Base-by-base conservation (phyloP, 2,888 invertebrate species). In the Abscondita cerata region DNA sequence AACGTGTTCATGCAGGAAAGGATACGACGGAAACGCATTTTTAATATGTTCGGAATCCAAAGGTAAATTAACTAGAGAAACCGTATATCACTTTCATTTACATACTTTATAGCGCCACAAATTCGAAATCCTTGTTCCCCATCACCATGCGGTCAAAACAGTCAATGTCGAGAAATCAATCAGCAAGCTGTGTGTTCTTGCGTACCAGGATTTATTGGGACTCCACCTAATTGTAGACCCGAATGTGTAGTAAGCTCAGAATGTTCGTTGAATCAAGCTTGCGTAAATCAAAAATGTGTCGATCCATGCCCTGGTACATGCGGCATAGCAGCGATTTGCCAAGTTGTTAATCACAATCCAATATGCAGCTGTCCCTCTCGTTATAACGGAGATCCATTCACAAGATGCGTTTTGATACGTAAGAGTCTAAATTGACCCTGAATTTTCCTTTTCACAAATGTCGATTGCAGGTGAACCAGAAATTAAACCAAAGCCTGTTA, bases 261-360 rank as follows among this genome's bases (percentile, higher is more conserved):
- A 71, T 85, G 85, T 69, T 70, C 79, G 2, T 73, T 81, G 9
- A 81, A 80, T 69, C 75, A 76, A 66, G 82, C 83, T 40, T 85
- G 85, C 67, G 75, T 80, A 6, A 81, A 82, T 70, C 82, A 82
- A 70, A 84, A 83, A 73, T 86, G 86, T 73, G 76, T 79, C 20
- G 84, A 86, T 71, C 85, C 85, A 1, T 86, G 86, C 65, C 82
- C 82, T 38, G 82, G 79, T 57, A 78, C 80, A 12, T 85, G 85
- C 70, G 84, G 84, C 18, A 81, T 84, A 13, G 85, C 86, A 72
- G 87, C 90, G 1, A 82, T 83, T 64, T 34, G 70, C 76, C 89
- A 90, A 81, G 92, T 92, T 50, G 87, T 92, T 53, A 92, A 93
- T 71, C 94, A 95, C 75, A 92, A 92, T 77, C 93, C 94, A 33